These are phyloP conservation scores for Saccostrea glomerata DNA, from an alignment of 1,140 invertebrate species.

Conservation along the genomic window DNA sequence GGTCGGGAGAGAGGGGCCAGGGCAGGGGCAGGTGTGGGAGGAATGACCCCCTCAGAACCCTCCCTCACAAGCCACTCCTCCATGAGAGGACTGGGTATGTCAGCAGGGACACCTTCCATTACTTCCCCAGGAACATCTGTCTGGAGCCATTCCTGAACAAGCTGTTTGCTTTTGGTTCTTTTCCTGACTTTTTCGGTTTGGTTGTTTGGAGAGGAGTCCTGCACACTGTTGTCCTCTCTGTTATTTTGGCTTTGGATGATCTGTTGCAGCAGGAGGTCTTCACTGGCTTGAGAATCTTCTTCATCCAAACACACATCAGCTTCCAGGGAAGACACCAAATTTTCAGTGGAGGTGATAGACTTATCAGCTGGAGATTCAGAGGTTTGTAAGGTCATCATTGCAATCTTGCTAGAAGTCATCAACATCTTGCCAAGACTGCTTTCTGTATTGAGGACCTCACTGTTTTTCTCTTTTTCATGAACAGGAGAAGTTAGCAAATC, in stretches of 20 bases:
- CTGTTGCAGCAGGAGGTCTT: background rate
- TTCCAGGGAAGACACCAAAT: slow-evolving; percentile 29
- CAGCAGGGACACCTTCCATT: background rate
- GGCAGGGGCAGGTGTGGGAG: background rate
- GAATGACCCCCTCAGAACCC: background rate
- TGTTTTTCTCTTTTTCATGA: background rate
- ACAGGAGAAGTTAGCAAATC: background rate
- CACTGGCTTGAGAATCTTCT: background rate
- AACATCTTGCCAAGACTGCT: slow-evolving; percentile 13
- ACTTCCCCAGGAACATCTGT: background rate
- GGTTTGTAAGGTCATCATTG: slow-evolving; percentile 12
- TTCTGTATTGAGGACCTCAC: background rate
- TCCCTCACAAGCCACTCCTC: background rate
- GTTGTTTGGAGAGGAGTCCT: slow-evolving; percentile 16
- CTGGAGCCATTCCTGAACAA: slow-evolving; percentile 36
- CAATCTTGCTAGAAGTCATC: slow-evolving; percentile 28
- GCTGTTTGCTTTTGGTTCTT: slow-evolving; percentile 31
- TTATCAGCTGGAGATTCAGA: background rate
- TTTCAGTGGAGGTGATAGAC: slow-evolving; percentile 2
- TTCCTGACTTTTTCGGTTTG: slow-evolving; percentile 11
- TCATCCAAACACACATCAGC: slow-evolving; percentile 14
- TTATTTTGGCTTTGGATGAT: background rate
- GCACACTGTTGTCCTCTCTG: background rate
- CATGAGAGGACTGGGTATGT: background rate
- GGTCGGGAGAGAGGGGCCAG: slow-evolving; percentile 25